Percentiles rank a stretch among this genome's conserved stretches.
Conservation (phyloP, 2,888 invertebrate species). For the Nymphalis urticae region DNA sequence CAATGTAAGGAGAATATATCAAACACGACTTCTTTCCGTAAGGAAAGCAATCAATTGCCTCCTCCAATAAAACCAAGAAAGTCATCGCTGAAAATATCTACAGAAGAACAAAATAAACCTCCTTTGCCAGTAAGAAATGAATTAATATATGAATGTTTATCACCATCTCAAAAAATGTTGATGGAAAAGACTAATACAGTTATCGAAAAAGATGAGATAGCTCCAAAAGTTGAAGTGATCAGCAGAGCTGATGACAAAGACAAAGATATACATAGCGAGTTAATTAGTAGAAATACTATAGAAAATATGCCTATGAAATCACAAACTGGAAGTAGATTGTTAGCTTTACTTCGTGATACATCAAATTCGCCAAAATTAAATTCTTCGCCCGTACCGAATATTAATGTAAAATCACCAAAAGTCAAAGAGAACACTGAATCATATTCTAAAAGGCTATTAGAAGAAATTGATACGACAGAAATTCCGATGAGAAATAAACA, state of each 20-base stretch:
- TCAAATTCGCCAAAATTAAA: slow-evolving; percentile 61
- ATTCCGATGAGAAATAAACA: slow-evolving; percentile 25
- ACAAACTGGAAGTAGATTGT: slow-evolving; percentile 81
- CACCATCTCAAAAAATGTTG: slow-evolving; percentile 86
- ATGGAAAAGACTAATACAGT: slow-evolving; percentile 79
- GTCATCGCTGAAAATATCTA: slow-evolving; percentile 68
- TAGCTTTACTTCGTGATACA: slow-evolving; percentile 83
- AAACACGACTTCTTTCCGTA: slow-evolving; percentile 37
- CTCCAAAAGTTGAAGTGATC: slow-evolving; percentile 49
- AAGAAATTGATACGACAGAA: slow-evolving; percentile 36
- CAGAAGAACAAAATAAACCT: slow-evolving; percentile 74
- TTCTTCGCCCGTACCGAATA: slow-evolving; percentile 47
- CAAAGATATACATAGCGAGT: slow-evolving; percentile 4
- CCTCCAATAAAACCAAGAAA: slow-evolving; percentile 72
- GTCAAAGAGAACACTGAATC: slow-evolving; percentile 34
- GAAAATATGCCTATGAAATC: slow-evolving; percentile 70
- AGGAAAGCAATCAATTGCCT: slow-evolving; percentile 52
- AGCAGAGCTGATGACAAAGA: not conserved
- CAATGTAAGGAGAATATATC: slow-evolving; percentile 20
- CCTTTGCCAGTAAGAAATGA: slow-evolving; percentile 81
- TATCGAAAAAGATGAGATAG: slow-evolving; percentile 78
- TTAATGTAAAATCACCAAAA: slow-evolving; percentile 48
- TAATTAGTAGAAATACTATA: slow-evolving; percentile 25
- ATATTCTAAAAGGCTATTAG: slow-evolving; percentile 29
- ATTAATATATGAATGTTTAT: slow-evolving; percentile 84